These are phyloP conservation scores for Cromileptes altivelis DNA, from an alignment of 2,113 vertebrate species.

Conservation along the genomic window DNA sequence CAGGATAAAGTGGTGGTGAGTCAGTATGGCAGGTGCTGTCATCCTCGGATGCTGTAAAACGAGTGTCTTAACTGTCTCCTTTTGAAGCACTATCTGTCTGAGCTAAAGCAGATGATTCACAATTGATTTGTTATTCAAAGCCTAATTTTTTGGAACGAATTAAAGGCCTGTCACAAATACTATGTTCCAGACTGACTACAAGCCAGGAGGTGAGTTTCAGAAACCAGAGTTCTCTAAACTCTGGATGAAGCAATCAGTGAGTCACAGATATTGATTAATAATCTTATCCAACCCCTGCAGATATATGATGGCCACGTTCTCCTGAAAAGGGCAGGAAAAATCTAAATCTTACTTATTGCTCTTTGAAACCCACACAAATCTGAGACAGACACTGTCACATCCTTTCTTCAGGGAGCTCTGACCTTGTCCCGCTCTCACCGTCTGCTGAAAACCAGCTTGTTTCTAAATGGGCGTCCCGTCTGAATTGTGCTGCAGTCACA, in stretches of 20 bases:
- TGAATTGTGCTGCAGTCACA: not conserved
- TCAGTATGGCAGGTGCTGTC: too few species aligned
- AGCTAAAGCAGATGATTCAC: too few species aligned
- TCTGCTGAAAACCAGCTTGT: not conserved
- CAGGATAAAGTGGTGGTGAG: too few species aligned
- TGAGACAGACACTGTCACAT: not conserved
- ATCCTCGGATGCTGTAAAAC: too few species aligned
- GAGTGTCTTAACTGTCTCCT: too few species aligned
- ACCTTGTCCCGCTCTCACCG: not conserved
- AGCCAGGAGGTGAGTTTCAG: too few species aligned
- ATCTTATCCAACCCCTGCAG: not conserved
- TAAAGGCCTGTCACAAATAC: not conserved
- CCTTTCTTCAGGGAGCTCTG: not conserved
- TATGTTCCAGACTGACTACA: not conserved
- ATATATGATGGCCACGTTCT: not conserved
- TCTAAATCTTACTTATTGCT: slow-evolving; percentile 15
- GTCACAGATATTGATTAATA: not conserved
- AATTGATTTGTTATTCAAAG: too few species aligned
- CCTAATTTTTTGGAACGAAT: too few species aligned
- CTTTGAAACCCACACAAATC: not conserved
- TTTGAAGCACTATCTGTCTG: too few species aligned
- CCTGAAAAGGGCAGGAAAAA: not conserved
- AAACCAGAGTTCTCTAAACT: not conserved
- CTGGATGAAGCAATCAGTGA: slow-evolving; percentile 17
- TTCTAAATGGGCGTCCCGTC: not conserved